Evolutionary conservation across 2,888 invertebrate species (phyloP), one percentile per base, ranked within the genome.

Genomic region (Dione juno): DNA sequence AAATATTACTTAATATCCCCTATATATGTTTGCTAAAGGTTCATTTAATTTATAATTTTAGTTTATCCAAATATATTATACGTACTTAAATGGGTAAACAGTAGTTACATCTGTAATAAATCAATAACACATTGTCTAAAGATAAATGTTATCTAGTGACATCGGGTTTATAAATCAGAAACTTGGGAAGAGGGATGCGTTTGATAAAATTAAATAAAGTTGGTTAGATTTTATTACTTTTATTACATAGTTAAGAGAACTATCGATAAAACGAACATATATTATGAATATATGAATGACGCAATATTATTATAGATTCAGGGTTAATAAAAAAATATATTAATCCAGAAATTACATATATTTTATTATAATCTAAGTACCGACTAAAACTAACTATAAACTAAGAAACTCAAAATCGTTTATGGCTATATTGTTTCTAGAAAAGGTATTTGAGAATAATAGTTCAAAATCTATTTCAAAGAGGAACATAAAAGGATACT

Each of bases 161-260:
- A 84, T 82, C 73, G 75, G 68, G 82, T 79, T 80, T 85, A 88
- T 90, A 90, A 91, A 90, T 89, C 90, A 90, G 86, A 86, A 86
- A 85, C 84, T 86, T 83, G 86, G 89, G 88, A 72, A 87, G 89
- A 87, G 87, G 87, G 85, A 85, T 84, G 69, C 40, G 61, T 67
- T 71, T 50, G 50, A 66, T 69, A 13, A 43, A 70, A 66, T 69
- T 28, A 81, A 77, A 78, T 77, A 78, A 74, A 43, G 9, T 41
- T 69, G 16, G 0, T 41, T 6, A 6, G 6, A 8, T 61, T 45
- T 3, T 16, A 37, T 16, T 57, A 37, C 16, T 37, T 37, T 35
- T 16, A 35, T 14, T 54, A 48, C 8, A 16, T 0, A 48, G 9
- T 16, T 16, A 48, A 48, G 16, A 43, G 16, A 43, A 43, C 43